Conservation (phyloP, 2,113 vertebrate genomes). For the Tragelaphus buxtoni region DNA sequence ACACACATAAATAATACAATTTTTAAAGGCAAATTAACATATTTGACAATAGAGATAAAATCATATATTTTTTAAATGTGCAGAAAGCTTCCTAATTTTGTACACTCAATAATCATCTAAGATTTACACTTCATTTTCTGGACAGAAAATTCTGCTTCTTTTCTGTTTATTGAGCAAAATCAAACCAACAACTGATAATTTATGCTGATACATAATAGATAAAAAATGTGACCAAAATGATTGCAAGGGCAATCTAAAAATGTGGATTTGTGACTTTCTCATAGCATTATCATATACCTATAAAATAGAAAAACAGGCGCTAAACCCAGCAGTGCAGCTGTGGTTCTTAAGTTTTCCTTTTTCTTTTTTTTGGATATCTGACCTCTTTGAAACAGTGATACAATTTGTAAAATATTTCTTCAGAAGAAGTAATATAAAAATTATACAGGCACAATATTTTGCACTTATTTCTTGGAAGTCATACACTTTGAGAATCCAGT, state of each 20-base stretch:
- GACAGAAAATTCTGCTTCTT: neutral
- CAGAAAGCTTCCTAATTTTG: neutral
- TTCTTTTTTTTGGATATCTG: neutral
- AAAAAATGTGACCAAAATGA: neutral
- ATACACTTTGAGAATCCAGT: neutral
- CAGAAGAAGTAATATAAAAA: neutral
- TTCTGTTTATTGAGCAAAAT: neutral
- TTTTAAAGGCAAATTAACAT: slow-evolving; percentile 8
- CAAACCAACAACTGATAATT: neutral
- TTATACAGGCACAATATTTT: neutral
- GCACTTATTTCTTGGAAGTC: neutral
- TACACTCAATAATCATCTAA: neutral
- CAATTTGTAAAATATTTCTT: neutral
- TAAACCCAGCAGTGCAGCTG: neutral
- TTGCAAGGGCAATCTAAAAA: neutral
- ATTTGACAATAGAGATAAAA: neutral
- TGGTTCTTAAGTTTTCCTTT: neutral
- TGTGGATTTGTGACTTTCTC: neutral
- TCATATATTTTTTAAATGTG: neutral
- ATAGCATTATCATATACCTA: neutral
- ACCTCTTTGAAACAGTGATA: neutral
- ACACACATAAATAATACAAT: neutral
- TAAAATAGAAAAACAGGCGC: neutral
- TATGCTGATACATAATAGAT: neutral
- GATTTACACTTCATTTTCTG: neutral